phyloP scores from a whole-genome alignment of 1,140 invertebrate genomes.

The Ceratina australensis region DNA sequence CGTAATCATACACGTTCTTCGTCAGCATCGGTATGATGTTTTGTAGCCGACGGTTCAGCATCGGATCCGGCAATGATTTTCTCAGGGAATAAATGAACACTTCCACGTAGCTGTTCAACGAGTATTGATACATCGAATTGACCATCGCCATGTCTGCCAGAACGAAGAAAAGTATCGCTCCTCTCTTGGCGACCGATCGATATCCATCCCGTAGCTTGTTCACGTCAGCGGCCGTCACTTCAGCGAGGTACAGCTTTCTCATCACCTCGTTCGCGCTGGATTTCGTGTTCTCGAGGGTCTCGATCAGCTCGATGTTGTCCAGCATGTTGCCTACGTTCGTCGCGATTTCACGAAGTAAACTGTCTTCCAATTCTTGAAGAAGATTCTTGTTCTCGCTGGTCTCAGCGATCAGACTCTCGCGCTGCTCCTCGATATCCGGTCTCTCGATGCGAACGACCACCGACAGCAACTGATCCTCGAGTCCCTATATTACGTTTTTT shows the following conservation, averaged over 20 bases:
- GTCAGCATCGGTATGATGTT: conserved; percentile 93
- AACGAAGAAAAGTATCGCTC: conserved; percentile 94
- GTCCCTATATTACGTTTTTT: conserved; percentile 80
- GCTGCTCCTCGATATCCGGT: conserved; percentile 91
- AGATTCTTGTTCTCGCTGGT: conserved; percentile 92
- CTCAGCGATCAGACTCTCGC: conserved; percentile 90
- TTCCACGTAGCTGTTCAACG: conserved; percentile 87
- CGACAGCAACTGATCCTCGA: conserved; percentile 93
- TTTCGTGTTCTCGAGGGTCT: conserved; percentile 94
- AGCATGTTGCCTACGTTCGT: conserved; percentile 93
- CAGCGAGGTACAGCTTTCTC: conserved; percentile 87
- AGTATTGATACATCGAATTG: conserved; percentile 95
- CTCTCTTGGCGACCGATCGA: conserved; percentile 88
- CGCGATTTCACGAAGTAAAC: conserved; percentile 88
- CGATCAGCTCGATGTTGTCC: conserved; percentile 91
- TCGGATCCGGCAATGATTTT: conserved; percentile 88
- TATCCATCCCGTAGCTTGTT: conserved; percentile 91
- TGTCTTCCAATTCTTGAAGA: conserved; percentile 90
- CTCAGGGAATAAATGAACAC: conserved; percentile 90
- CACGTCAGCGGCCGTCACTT: conserved; percentile 87
- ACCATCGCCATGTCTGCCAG: conserved; percentile 91
- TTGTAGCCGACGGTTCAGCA: conserved; percentile 84
- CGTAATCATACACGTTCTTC: conserved; percentile 92
- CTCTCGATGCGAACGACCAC: conserved; percentile 92
- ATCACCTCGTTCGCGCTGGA: conserved; percentile 89